Evolutionary conservation across 2,888 invertebrate genomes (phyloP).

Genomic region (Priocnemis perturbator): DNA sequence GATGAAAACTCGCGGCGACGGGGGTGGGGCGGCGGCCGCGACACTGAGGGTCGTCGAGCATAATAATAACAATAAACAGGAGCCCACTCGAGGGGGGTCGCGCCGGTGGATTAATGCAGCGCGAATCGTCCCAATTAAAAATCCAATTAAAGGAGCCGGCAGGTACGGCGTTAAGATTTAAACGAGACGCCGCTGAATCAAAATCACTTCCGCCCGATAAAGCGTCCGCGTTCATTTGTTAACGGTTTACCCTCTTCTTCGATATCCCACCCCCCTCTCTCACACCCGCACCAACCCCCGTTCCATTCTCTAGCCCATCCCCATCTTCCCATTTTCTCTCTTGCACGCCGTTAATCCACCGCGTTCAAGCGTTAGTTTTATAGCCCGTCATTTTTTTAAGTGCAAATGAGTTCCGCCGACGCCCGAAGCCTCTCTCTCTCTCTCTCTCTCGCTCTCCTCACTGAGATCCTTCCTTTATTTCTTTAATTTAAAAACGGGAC

Average conservation of each 20-base stretch:
- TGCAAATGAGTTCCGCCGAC: slow-evolving; percentile 71
- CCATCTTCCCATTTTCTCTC: slow-evolving; percentile 21
- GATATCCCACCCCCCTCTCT: slow-evolving; percentile 35
- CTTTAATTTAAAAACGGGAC: slow-evolving; percentile 68
- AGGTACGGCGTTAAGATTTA: slow-evolving; percentile 64
- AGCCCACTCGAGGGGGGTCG: slow-evolving; percentile 20
- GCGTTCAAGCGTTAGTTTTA: slow-evolving; percentile 70
- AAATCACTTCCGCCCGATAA: slow-evolving; percentile 74
- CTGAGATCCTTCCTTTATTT: slow-evolving; percentile 63
- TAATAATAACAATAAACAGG: slow-evolving; percentile 56
- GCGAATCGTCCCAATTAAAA: slow-evolving; percentile 72
- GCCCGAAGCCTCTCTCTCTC: slow-evolving; percentile 42
- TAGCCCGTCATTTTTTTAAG: slow-evolving; percentile 74
- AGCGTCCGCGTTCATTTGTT: slow-evolving; percentile 72
- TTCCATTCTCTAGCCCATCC: slow-evolving; percentile 14
- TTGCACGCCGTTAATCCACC: slow-evolving; percentile 52
- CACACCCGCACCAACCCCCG: slow-evolving; percentile 7
- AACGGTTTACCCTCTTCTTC: slow-evolving; percentile 61
- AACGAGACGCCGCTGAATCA: slow-evolving; percentile 68
- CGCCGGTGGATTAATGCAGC: slow-evolving; percentile 67
- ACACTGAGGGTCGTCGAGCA: slow-evolving; percentile 34
- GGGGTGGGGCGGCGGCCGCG: slow-evolving; percentile 12
- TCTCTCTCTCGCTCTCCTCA: slow-evolving; percentile 29
- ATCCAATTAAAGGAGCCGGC: slow-evolving; percentile 71
- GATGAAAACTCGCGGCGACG: slow-evolving; percentile 37